Base-by-base conservation (phyloP, 1,140 invertebrate genomes). In the Drosophila trapezifrons region DNA sequence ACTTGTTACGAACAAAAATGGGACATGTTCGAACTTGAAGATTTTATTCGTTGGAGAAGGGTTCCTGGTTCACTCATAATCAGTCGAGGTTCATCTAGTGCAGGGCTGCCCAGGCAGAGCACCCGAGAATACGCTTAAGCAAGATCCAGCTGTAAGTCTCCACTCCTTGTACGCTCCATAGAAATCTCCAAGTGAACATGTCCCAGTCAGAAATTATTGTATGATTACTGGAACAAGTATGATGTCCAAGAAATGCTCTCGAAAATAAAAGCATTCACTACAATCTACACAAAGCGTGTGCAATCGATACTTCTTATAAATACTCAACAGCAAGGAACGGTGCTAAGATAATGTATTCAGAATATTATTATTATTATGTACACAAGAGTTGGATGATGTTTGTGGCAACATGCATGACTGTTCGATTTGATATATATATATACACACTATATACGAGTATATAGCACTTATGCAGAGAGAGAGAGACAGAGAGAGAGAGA, bases 341-440 rank as follows among this genome's bases (percentile, higher is more conserved):
- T 73, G 70, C 69, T 54, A 18, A 20, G 20, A 42, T 49, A 71
- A 71, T 74, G 64, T 69, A 69, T 58, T 46, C n/a, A 32, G 22
- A 73, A 43, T 37, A 54, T 22, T 37, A 2, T 35, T 35, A 54
- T 37, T 54, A 20, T 3, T 20, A 43, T 72, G 58, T 55, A 64
- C 70, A 74, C 43, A 47, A 49, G 70, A 45, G 38, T 76, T 65
- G 52, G 71, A 76, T 76, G 72, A 76, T 76, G 43, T 29, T 57
- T 29, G 42, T 73, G 69, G 65, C 70, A 72, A 57, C 73, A 76
- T 76, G 73, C 73, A 76, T 67, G 73, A 76, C 73, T 76, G 73
- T 66, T 52, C 29, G 29, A 69, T 66, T 65, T 6, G 57, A 52
- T 52, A 32, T 65, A 51, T 20, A 27, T 29, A 71, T 54, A 38